Percentiles rank a stretch among this genome's conserved stretches.
These are phyloP conservation scores for Allygus modestus DNA, from an alignment of 2,888 invertebrate species.

Conservation along the genomic window DNA sequence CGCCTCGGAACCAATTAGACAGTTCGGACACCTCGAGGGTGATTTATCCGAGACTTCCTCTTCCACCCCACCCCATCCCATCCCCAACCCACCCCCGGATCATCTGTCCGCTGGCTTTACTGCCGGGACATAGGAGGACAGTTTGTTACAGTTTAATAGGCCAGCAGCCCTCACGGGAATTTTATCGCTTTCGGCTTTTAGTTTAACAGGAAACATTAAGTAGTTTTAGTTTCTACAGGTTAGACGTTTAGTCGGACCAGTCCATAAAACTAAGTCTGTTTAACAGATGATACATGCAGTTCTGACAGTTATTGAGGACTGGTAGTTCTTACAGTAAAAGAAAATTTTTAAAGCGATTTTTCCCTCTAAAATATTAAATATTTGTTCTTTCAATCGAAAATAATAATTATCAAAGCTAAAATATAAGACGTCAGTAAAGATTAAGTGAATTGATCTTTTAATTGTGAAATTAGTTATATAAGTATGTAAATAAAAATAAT, in stretches of 20 bases:
- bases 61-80: background rate
- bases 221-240: constrained; percentile 11
- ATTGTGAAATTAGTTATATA: too few species aligned
- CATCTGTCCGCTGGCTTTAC: constrained; percentile 25
- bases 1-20: constrained; percentile 59
- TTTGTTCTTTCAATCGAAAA: too few species aligned
- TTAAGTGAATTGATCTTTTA: too few species aligned
- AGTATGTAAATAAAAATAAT: too few species aligned
- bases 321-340: too few species aligned
- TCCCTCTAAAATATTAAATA: too few species aligned
- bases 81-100: background rate
- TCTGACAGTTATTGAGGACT: too few species aligned
- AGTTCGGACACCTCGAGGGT: constrained; percentile 60
- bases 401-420: too few species aligned
- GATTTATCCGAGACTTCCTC: constrained; percentile 51
- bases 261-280: background rate
- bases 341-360: too few species aligned
- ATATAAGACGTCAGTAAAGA: too few species aligned
- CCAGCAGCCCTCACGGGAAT: background rate
- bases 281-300: too few species aligned
- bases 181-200: constrained; percentile 26
- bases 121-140: background rate
- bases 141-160: background rate
- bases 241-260: background rate
- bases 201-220: constrained; percentile 29